Base-by-base conservation (phyloP, 2,888 invertebrate genomes). In the Ecliptopera silaceata region DNA sequence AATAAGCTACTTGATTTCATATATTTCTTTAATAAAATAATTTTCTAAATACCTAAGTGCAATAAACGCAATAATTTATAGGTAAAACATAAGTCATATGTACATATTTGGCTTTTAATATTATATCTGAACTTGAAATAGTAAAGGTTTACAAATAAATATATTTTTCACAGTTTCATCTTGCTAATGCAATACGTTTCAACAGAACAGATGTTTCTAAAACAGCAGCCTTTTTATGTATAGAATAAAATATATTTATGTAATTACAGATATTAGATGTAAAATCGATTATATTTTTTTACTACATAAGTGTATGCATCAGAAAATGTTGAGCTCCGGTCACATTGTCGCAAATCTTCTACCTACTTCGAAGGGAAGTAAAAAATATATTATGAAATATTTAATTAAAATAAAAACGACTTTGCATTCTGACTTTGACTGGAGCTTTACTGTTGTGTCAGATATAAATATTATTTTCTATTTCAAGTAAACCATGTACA, bases 271-370 rank as follows among this genome's bases (percentile, higher is more conserved):
- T 66, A 55, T 49, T 53, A 63, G 58, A 47, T 60, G 46, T 60
- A 58, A 51, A n/a, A 65, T 60, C 61, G 46, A 64, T 66, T 46
- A 61, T 68, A 68, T 66, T 65, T 65, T 68, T 66, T 65, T 66
- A 68, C 58, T 51, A 46, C 56, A 44, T 29, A 60, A 49, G 59
- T 56, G 52, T 50, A 41, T 42, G 22, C 22, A 42, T 42, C 26
- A 26, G 6, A n/a, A 42, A 13, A 42, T 42, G n/a, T 42, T 20
- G 13, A 42, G 39, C 13, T 12, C 26, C 4, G 22, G 22, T 26
- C 41, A 36, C 41, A 53, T 17, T 52, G 55, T 53, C 41, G 57
- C 53, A 63, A 59, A 49, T 32, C n/a, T 11, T 47, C 39, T 34
- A 20, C 43, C 15, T 29, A 1, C 20, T 13, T 36, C n/a, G n/a